Conservation (phyloP, 1,140 invertebrate species). For the Ceratosolen solmsi region DNA sequence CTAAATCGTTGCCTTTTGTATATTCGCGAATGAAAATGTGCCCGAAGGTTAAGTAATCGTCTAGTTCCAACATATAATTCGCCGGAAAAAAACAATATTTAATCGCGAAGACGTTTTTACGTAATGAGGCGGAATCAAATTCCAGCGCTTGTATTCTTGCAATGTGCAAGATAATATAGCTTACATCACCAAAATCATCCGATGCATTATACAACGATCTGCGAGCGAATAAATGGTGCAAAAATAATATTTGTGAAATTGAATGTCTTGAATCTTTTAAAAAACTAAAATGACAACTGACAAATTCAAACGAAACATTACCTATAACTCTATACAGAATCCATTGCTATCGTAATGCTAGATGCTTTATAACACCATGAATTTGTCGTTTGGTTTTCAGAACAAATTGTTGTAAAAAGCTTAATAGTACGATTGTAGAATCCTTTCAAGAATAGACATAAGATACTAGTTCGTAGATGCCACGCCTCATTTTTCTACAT, state of each 20-base stretch:
- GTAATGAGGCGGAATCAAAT: neutral
- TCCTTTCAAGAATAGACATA: neutral
- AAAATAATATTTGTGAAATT: too few species aligned
- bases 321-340: too few species aligned
- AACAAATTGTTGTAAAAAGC: neutral
- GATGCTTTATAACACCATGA: too few species aligned
- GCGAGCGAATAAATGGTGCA: too few species aligned
- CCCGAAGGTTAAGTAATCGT: neutral
- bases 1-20: neutral
- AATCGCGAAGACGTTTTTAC: neutral
- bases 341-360: too few species aligned
- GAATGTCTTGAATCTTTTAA: too few species aligned
- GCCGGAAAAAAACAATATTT: neutral
- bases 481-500: constrained; percentile 63
- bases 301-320: too few species aligned
- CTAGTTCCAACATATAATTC: neutral
- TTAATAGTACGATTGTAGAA: neutral
- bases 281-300: neutral
- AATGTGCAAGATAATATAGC: neutral
- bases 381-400: neutral
- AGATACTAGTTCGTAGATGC: constrained; percentile 47
- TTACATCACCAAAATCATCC: neutral
- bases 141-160: neutral
- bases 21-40: neutral
- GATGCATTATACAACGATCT: neutral